Evolutionary conservation across 2,797 vertebrate genomes (phyloP).

Genomic region (Rhinella marina): DNA sequence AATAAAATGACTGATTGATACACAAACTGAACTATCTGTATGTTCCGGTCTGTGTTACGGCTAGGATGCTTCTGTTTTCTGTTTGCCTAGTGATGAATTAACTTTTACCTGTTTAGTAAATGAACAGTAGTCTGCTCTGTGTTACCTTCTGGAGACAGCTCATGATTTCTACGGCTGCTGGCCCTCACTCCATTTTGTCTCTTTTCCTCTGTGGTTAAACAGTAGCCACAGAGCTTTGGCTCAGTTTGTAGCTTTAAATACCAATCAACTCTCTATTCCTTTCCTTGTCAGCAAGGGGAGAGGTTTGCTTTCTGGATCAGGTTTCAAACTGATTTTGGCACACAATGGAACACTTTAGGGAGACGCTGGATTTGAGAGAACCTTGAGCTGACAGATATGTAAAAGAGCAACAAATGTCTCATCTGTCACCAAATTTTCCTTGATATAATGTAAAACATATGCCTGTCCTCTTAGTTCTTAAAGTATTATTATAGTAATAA

Average conservation of each 20-base stretch:
- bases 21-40: background rate
- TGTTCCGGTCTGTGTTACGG: background rate
- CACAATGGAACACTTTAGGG: conserved; percentile 37
- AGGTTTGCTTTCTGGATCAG: conserved; percentile 34
- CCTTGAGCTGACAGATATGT: conserved; percentile 44
- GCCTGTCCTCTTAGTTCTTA: background rate
- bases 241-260: conserved; percentile 23
- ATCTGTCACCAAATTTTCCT: conserved; percentile 41
- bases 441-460: conserved; percentile 45
- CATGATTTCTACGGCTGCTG: background rate
- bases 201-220: conserved; percentile 50
- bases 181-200: conserved; percentile 26
- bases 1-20: background rate
- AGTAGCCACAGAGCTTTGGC: conserved; percentile 50
- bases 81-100: background rate
- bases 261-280: conserved; percentile 31
- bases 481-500: conserved; percentile 21
- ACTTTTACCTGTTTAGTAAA: background rate
- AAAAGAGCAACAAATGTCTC: conserved; percentile 46
- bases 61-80: background rate
- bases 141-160: conserved; percentile 30
- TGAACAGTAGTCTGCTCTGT: background rate
- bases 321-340: conserved; percentile 56
- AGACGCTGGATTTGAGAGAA: conserved; percentile 37
- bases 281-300: conserved; percentile 31